Percentiles rank a stretch among this genome's conserved stretches.
phyloP scores from a whole-genome alignment of 2,888 invertebrate species.

The Heliconius erato region DNA sequence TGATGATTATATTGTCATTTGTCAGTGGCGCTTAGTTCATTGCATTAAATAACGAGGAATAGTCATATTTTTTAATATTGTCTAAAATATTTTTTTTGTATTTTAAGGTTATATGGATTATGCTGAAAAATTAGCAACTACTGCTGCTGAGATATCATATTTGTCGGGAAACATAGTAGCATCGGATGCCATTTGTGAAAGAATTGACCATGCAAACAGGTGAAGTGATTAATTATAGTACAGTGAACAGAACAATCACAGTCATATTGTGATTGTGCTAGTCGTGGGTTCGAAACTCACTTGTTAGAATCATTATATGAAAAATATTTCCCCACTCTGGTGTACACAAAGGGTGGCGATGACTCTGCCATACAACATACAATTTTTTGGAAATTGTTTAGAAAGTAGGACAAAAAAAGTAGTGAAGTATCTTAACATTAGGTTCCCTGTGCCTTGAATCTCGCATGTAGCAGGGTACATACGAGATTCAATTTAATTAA shows the following conservation, averaged over 20 bases:
- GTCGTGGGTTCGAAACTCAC: too few relatives aligned
- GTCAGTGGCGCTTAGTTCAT: neutral
- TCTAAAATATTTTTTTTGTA: neutral
- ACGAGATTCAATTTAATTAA: neutral
- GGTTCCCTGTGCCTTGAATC: neutral
- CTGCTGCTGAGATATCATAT: constrained; percentile 84
- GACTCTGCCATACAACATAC: neutral
- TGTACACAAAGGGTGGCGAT: too few relatives aligned
- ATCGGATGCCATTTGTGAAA: constrained; percentile 84
- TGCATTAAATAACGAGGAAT: neutral
- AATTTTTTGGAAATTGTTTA: neutral
- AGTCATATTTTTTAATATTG: neutral
- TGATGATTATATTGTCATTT: too few relatives aligned
- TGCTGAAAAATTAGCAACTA: constrained; percentile 84
- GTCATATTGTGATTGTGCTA: neutral
- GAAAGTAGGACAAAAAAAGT: neutral
- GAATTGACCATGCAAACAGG: constrained; percentile 81
- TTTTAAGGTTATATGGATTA: constrained; percentile 83
- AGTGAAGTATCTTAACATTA: neutral
- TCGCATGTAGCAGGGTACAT: neutral
- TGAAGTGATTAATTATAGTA: constrained; percentile 52
- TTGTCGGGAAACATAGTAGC: constrained; percentile 83
- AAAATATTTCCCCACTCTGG: neutral
- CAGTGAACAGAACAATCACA: neutral
- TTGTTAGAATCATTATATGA: too few relatives aligned